Evolutionary conservation across 2,888 invertebrate species (phyloP).

Genomic region (Corbicula japonica): DNA sequence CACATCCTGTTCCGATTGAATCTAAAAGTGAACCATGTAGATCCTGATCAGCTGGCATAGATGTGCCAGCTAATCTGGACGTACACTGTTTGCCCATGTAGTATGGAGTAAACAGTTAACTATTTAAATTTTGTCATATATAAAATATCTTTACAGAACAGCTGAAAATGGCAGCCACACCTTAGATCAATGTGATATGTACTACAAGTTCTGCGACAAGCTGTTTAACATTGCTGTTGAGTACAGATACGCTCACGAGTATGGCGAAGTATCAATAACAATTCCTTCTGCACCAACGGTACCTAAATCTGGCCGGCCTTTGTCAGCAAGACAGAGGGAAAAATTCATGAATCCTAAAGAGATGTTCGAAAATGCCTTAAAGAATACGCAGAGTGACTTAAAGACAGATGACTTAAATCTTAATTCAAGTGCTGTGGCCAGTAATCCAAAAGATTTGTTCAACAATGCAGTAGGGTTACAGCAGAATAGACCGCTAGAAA

Average conservation of each 20-base stretch:
- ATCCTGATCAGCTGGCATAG: no score
- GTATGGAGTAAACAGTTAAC: no score
- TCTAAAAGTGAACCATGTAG: no score
- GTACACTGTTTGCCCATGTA: no score
- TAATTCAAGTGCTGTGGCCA: no score
- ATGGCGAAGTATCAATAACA: slow-evolving; percentile 77
- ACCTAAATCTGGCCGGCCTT: slow-evolving; percentile 70
- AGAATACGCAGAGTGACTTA: slow-evolving; percentile 17
- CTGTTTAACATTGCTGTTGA: slow-evolving; percentile 79
- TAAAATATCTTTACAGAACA: not conserved
- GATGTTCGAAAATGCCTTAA: slow-evolving; percentile 73
- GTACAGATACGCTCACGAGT: slow-evolving; percentile 83
- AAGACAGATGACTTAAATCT: no score
- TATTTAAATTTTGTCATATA: not conserved
- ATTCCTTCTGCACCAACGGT: slow-evolving; percentile 72
- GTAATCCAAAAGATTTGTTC: slow-evolving; percentile 43
- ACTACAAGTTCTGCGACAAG: slow-evolving; percentile 78
- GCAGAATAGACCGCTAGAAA: not conserved
- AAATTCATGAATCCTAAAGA: slow-evolving; percentile 71
- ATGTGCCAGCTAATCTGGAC: no score
- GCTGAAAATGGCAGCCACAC: not conserved
- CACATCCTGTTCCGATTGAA: no score
- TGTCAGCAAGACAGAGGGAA: slow-evolving; percentile 63
- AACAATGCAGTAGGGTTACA: slow-evolving; percentile 29
- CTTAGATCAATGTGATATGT: slow-evolving; percentile 71